Conservation (phyloP, 1,140 invertebrate species). For the Eurosta solidaginis region DNA sequence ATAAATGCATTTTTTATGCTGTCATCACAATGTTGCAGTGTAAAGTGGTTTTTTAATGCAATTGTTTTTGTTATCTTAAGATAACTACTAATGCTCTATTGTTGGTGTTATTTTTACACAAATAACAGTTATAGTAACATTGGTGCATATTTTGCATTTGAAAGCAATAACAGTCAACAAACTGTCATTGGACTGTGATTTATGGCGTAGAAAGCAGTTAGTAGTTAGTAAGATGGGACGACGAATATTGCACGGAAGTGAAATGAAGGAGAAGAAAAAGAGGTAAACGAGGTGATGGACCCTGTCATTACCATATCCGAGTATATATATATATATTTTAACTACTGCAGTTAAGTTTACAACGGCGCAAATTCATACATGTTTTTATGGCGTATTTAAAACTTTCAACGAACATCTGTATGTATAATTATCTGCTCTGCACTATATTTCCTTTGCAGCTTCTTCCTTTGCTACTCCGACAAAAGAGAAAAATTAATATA, state of each 20-base stretch:
- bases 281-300: too few relatives aligned
- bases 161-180: slow-evolving; percentile 25
- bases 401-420: too few relatives aligned
- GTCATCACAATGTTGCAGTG: slow-evolving; percentile 15
- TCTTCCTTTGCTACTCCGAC: not conserved
- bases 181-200: slow-evolving; percentile 18
- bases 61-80: not conserved
- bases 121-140: slow-evolving; percentile 12
- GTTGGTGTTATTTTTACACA: too few relatives aligned
- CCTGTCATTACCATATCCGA: not conserved
- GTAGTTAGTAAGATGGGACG: not conserved
- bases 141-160: slow-evolving; percentile 13
- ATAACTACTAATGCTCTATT: not conserved
- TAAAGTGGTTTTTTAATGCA: slow-evolving; percentile 2
- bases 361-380: not conserved
- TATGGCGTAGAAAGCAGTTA: not conserved
- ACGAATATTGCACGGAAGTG: not conserved
- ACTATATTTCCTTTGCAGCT: not conserved
- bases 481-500: not conserved
- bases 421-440: not conserved
- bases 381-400: too few relatives aligned
- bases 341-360: too few relatives aligned
- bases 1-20: slow-evolving; percentile 28
- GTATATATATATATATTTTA: not conserved
- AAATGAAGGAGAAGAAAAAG: too few relatives aligned